Conservation (phyloP, 2,797 vertebrate species). For the Chrysocyon brachyurus region DNA sequence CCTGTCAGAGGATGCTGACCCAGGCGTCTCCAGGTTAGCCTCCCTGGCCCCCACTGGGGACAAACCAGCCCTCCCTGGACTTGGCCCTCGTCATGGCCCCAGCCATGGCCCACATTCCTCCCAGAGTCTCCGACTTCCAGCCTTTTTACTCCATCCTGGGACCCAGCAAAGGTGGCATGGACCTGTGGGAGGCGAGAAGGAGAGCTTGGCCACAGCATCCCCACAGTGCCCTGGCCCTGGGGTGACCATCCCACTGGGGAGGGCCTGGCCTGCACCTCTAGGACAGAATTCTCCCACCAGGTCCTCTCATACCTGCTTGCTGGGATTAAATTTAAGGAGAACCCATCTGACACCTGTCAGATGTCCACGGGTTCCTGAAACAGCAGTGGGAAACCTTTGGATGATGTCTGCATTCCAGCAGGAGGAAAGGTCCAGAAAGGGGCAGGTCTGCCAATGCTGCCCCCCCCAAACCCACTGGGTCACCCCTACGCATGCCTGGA, state of each 20-base stretch:
- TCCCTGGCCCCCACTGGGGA: not conserved
- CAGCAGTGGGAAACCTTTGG: not conserved
- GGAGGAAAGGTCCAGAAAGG: not conserved
- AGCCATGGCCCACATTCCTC: not conserved
- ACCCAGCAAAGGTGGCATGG: rapidly evolving
- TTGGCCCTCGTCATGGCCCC: not conserved
- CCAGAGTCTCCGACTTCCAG: not conserved
- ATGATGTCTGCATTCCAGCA: too few species aligned
- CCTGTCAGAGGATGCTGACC: not conserved
- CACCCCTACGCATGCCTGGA: not conserved
- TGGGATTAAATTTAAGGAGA: not conserved
- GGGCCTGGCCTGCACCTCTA: not conserved
- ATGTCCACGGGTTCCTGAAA: not conserved
- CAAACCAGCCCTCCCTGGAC: not conserved
- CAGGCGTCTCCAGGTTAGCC: not conserved
- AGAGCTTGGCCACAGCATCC: not conserved
- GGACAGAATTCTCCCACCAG: rapidly evolving
- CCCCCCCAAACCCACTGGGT: rapidly evolving
- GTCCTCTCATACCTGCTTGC: not conserved
- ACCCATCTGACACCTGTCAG: not conserved
- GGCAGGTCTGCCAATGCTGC: not conserved
- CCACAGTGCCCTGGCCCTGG: not conserved
- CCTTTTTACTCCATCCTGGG: too few species aligned
- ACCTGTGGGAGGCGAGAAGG: rapidly evolving
- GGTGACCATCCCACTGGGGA: not conserved